phyloP scores from a whole-genome alignment of 2,888 invertebrate species.

The Tetramorium bicarinatum region DNA sequence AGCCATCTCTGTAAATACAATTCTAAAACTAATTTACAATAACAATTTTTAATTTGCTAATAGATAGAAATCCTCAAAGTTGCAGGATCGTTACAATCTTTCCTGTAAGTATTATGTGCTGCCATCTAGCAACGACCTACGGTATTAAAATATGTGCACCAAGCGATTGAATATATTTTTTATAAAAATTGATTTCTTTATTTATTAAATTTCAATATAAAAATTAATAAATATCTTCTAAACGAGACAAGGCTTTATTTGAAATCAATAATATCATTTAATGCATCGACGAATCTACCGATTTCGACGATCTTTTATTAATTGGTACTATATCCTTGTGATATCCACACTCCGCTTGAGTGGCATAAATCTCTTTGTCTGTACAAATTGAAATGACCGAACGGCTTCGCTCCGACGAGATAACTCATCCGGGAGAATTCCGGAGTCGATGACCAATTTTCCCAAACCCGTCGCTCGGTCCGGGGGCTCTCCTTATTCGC shows the following conservation, averaged over 20 bases:
- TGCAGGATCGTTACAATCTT: not conserved
- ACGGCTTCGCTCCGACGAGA: constrained; percentile 12
- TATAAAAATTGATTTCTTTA: not conserved
- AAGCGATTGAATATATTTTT: not conserved
- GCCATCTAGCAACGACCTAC: constrained; percentile 60
- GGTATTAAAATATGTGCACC: constrained; percentile 5
- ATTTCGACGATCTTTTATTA: not conserved
- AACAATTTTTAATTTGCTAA: not conserved
- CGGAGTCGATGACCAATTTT: constrained; percentile 45
- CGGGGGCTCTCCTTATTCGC: constrained; percentile 10
- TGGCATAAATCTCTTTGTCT: constrained; percentile 12
- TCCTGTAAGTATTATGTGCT: constrained; percentile 51
- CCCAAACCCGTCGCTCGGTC: constrained; percentile 30
- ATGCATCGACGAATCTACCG: no score
- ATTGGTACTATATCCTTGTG: constrained; percentile 6
- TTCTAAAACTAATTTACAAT: not conserved
- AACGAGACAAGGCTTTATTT: not conserved
- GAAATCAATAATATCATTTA: not conserved
- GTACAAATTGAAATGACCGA: constrained; percentile 30
- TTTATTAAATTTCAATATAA: not conserved
- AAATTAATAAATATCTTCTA: not conserved
- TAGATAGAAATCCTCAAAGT: not conserved
- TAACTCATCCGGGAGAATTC: constrained; percentile 41
- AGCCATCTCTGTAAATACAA: not conserved
- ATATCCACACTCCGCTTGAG: constrained; percentile 11